Conservation (phyloP, 2,113 vertebrate genomes). For the Ceyx cyanopectus region DNA sequence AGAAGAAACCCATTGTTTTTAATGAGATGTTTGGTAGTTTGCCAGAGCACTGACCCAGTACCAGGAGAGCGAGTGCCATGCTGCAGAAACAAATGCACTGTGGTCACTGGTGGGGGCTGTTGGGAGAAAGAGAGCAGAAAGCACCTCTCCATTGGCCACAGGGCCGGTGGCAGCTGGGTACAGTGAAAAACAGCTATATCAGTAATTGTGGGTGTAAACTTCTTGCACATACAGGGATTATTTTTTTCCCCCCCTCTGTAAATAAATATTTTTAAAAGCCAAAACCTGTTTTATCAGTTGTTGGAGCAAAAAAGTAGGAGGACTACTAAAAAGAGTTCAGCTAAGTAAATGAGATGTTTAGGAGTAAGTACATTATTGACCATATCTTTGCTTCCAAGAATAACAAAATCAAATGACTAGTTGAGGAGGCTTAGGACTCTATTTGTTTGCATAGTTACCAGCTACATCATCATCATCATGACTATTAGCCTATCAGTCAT, state of each 20-base stretch:
- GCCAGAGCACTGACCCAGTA: neutral
- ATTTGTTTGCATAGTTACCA: neutral
- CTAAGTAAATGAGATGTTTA: neutral
- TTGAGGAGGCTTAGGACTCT: neutral
- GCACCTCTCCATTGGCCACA: neutral
- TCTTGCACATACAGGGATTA: neutral
- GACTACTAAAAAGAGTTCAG: neutral
- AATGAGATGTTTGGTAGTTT: neutral
- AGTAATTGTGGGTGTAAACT: neutral
- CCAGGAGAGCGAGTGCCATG: neutral
- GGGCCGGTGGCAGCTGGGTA: accelerated
- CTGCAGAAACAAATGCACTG: accelerated
- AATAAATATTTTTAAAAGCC: neutral
- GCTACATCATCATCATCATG: neutral
- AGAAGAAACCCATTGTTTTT: neutral
- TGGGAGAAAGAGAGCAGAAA: neutral
- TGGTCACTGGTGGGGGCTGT: accelerated
- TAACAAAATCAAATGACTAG: neutral
- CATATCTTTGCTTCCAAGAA: neutral
- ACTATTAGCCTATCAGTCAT: neutral
- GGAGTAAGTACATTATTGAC: neutral
- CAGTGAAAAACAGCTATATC: neutral
- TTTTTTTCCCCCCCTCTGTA: accelerated
- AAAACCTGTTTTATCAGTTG: neutral
- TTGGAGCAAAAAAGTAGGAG: neutral